Percentiles rank a stretch among this genome's conserved stretches.
These are phyloP conservation scores for Catamblyrhynchus diadema DNA, from an alignment of 2,797 vertebrate species.

Conservation along the genomic window DNA sequence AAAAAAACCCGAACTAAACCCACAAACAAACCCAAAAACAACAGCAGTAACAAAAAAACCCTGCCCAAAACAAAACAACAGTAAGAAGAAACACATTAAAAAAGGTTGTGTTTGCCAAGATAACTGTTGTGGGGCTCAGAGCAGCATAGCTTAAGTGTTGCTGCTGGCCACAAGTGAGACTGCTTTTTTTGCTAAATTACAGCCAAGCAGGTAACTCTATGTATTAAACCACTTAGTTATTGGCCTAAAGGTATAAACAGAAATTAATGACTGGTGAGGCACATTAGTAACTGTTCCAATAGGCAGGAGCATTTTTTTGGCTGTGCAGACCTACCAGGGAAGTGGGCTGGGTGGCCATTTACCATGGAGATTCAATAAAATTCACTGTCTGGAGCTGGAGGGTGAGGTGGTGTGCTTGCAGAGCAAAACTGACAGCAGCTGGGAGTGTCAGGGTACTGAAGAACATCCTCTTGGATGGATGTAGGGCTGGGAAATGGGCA, in stretches of 20 bases:
- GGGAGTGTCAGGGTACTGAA: not conserved
- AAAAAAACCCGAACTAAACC: not conserved
- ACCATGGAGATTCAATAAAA: not conserved
- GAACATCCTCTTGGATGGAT: not conserved
- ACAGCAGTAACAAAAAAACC: not conserved
- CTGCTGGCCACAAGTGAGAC: not conserved
- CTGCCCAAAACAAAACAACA: no score
- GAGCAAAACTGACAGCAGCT: not conserved
- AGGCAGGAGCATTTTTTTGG: not conserved
- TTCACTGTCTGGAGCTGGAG: not conserved
- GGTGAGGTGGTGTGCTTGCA: not conserved
- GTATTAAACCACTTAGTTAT: not conserved
- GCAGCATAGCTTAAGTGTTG: not conserved
- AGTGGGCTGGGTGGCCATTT: not conserved
- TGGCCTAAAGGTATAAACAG: not conserved
- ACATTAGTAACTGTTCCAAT: not conserved
- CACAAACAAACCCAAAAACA: not conserved
- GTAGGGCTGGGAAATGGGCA: not conserved
- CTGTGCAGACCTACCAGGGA: not conserved
- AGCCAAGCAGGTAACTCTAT: not conserved
- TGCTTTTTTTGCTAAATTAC: not conserved
- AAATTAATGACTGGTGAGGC: not conserved
- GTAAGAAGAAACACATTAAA: not conserved
- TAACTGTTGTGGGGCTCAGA: not conserved
- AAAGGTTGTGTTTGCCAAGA: not conserved